Evolutionary conservation across 30 jellyfish, hydroid and myxozoan species (phyloP), one percentile per base, ranked within the genome.

Genomic region (Nemopilema nomurai): DNA sequence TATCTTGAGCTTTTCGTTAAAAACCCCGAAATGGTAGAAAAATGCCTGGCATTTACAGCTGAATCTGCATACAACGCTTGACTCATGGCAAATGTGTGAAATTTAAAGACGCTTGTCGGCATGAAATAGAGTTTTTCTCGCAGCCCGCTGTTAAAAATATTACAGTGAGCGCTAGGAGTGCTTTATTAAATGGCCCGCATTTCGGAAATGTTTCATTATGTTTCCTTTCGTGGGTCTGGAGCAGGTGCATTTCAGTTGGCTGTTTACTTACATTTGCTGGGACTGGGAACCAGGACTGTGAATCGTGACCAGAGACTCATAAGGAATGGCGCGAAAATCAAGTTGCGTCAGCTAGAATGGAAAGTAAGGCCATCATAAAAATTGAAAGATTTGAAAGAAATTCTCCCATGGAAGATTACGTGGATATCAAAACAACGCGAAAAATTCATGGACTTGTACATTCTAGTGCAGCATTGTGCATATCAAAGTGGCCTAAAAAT

Each of bases 301-400:
- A 33, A 69, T 25, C 27, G 75, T 74, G 28, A 81, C 84, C 19
- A 90, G 75, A 20, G 85, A 79, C 27, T 90, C 97, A 8, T 76
- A 52, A 18, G 95, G 91, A 28, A 90, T 66, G 8, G 94, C 89
- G 16, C 87, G 90, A 16, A 90, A 67, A 71, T 83, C 91, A 79
- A 90, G 68, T 33, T 76, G 88, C 9, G 97, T 63, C 49, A 90
- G 95, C 97, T 90, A 53, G 25, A 90, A 62, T 4, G 57, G 51
- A 62, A 8, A 69, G 1, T n/a, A 41, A 18, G 4, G 21, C 8
- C 26, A 69, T 8, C 25, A 20, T 16, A 31, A 28, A 74, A 13
- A 18, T 25, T 26, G 9, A 28, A 28, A 17, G 24, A 19, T 27
- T 21, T 71, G 70, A 18, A 18, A n/a, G n/a, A n/a, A n/a, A n/a